Percentiles rank a stretch among this genome's conserved stretches.
Conservation (phyloP, 64 coral and sea anemone species). For the Cladopsammia gracilis region DNA sequence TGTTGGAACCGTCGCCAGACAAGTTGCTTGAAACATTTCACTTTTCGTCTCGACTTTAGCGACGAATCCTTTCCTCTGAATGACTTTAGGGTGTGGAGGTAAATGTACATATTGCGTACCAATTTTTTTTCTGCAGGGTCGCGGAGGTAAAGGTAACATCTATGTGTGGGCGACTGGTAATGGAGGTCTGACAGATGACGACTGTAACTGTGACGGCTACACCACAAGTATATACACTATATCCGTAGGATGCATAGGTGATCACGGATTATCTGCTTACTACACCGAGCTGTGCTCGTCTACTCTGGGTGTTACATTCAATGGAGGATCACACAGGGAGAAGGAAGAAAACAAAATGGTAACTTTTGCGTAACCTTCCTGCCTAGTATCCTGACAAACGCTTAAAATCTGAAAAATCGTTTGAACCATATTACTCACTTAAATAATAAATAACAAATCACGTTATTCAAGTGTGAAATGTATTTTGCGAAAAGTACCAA, state of each 20-base stretch:
- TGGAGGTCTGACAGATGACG: slow-evolving; percentile 95
- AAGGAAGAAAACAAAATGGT: slow-evolving; percentile 94
- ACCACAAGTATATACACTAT: slow-evolving; percentile 93
- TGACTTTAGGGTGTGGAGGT: no score
- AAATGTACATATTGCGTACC: no score
- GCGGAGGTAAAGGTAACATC: slow-evolving; percentile 88
- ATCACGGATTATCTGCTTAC: slow-evolving; percentile 83
- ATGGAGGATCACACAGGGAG: slow-evolving; percentile 89
- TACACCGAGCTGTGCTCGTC: slow-evolving; percentile 91
- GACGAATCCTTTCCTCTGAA: no score
- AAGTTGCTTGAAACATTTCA: no score
- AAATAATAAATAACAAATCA: no score
- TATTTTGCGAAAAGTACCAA: no score
- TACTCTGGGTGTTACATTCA: slow-evolving; percentile 88
- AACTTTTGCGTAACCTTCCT: background rate
- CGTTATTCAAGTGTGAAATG: no score
- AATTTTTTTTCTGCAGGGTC: slow-evolving; percentile 53
- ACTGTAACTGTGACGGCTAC: slow-evolving; percentile 93
- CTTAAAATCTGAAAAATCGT: no score
- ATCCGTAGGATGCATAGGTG: slow-evolving; percentile 84
- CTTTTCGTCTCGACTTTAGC: no score
- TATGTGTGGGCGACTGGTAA: slow-evolving; percentile 93
- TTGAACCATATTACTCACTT: no score
- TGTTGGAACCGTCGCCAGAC: no score
- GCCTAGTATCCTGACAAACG: no score